Base-by-base conservation (phyloP, 64 coral and sea anemone species). In the Dendrophyllia cribrosa region DNA sequence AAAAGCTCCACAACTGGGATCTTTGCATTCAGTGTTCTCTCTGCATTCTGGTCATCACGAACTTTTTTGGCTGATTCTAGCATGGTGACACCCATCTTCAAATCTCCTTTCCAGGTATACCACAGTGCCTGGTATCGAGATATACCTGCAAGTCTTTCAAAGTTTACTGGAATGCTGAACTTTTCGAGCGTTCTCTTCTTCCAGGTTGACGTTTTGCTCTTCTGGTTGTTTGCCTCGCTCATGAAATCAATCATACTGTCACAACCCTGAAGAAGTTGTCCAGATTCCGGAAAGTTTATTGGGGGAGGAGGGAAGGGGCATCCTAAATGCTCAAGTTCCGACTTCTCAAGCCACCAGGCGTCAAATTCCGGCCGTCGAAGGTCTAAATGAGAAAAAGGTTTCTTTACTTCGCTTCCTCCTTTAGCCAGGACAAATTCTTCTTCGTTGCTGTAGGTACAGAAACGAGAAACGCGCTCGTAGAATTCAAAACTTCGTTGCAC, bases 331-430 rank as follows among this genome's bases (percentile, higher is more conserved):
- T 91, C 51, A 22, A 91, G 66, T 82, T 91, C 89, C 16, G 89
- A 19, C 49, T 44, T 43, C 89, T 91, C 89, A 2, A 91, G 79
- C 89, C 89, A 91, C 89, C 89, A 91, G 12, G 77, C 77, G 17
- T 82, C 49, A 60, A 91, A 82, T 26, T 91, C 89, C 3, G 48
- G 63, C 7, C 89, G 77, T 1, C 24, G 50, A 79, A 47, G 66
- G 64, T 91, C 65, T 7, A 91, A 70, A 51, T 60, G 69, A 62
- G 52, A 56, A 46, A 74, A 76, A 5, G 89, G 9, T 43, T 48
- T 82, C 78, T 83, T 91, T 16, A 71, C 23, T 46, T 44, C 20
- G 14, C 80, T 74, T 58, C 89, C 89, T 73, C 78, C 20, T 4
- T 91, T 91, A 4, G 45, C 65, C 64, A 91, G 13, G 9, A 91